Conservation (phyloP, 2,797 vertebrate genomes). For the Anguilla pacifica region DNA sequence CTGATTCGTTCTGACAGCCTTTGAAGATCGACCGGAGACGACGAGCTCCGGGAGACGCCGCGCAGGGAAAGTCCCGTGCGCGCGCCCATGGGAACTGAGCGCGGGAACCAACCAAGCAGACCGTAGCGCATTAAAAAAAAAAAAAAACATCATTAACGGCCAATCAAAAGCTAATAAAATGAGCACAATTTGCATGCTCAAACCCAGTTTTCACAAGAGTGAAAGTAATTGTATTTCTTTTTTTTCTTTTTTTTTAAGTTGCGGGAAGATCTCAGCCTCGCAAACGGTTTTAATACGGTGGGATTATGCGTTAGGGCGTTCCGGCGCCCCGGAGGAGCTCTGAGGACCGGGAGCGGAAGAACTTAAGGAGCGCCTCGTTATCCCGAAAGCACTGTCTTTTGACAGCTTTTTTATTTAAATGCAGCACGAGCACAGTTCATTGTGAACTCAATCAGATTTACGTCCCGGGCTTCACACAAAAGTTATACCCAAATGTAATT, state of each 20-base stretch:
- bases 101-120: not conserved
- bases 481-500: constrained; percentile 3
- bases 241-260: not conserved
- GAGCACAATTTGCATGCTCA: not conserved
- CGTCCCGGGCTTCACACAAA: not conserved
- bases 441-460: not conserved
- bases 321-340: not conserved
- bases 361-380: not conserved
- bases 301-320: constrained; percentile 4
- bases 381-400: not conserved
- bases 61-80: not conserved
- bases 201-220: not conserved
- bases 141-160: not conserved
- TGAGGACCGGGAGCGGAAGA: not conserved
- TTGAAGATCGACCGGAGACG: not conserved
- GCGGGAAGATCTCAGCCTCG: not conserved
- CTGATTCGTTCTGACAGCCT: not conserved
- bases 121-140: not conserved
- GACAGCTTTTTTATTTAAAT: not conserved
- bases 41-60: not conserved
- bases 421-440: not conserved
- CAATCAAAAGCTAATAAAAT: constrained; percentile 1
- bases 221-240: not conserved
- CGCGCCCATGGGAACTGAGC: too few species aligned
- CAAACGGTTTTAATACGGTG: not conserved